These are phyloP conservation scores for Sylvia atricapilla DNA, from an alignment of 2,113 vertebrate species.

Conservation along the genomic window DNA sequence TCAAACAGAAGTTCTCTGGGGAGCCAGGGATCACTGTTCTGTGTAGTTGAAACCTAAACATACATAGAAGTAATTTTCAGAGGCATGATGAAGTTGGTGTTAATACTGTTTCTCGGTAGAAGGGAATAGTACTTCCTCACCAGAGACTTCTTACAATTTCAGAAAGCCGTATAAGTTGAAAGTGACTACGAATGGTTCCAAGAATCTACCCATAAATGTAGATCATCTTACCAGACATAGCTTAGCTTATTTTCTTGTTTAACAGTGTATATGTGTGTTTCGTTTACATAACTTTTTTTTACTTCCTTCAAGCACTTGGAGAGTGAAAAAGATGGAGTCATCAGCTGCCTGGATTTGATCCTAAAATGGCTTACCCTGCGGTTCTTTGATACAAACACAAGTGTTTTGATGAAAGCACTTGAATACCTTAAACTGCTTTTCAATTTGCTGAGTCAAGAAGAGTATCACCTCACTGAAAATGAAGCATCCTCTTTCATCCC, in stretches of 20 bases:
- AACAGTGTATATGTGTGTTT: background rate
- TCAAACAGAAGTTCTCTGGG: background rate
- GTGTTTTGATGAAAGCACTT: constrained; percentile 93
- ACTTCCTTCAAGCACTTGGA: constrained; percentile 84
- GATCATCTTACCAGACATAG: background rate
- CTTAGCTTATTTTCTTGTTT: background rate
- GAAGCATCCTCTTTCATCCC: constrained; percentile 95
- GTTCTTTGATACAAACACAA: constrained; percentile 99
- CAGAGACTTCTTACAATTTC: background rate
- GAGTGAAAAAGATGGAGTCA: constrained; percentile 88
- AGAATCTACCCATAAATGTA: background rate
- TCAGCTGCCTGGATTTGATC: constrained; percentile 92
- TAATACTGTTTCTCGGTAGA: background rate
- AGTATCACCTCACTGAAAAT: constrained; percentile 93
- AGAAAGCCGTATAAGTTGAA: background rate
- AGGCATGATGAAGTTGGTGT: background rate
- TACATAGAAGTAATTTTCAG: background rate
- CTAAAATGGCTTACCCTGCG: constrained; percentile 96
- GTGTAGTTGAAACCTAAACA: background rate
- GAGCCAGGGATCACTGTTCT: background rate
- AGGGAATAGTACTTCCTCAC: background rate
- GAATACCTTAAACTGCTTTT: constrained; percentile 97
- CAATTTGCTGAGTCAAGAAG: constrained; percentile 83
- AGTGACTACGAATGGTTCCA: background rate
- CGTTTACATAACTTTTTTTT: background rate